Evolutionary conservation across 2,888 invertebrate genomes (phyloP).

Genomic region (Scaptomyza reducta): DNA sequence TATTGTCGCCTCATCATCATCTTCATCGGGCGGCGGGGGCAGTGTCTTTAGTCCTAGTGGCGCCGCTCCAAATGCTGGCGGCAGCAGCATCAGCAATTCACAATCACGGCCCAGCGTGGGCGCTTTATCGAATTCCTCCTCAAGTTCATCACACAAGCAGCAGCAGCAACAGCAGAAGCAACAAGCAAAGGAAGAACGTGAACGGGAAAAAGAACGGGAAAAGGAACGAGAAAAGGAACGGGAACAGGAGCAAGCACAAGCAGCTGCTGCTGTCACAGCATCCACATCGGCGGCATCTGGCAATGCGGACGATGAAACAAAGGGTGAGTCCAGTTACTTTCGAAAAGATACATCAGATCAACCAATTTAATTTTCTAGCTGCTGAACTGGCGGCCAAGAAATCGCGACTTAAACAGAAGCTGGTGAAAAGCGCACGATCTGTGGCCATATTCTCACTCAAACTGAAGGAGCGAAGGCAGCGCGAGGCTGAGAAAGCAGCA

Average conservation of each 20-base stretch:
- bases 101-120: slow-evolving; percentile 80
- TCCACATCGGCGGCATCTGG: slow-evolving; percentile 51
- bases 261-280: slow-evolving; percentile 34
- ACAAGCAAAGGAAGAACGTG: slow-evolving; percentile 37
- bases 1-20: slow-evolving; percentile 73
- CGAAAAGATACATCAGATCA: neutral
- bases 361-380: slow-evolving; percentile 60
- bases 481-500: slow-evolving; percentile 90
- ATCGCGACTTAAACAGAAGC: slow-evolving; percentile 89
- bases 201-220: slow-evolving; percentile 33
- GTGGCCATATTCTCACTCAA: slow-evolving; percentile 94
- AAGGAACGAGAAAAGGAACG: slow-evolving; percentile 29
- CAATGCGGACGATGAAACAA: slow-evolving; percentile 86
- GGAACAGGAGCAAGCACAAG: slow-evolving; percentile 31
- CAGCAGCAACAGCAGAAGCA: slow-evolving; percentile 58
- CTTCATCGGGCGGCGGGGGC: slow-evolving; percentile 76
- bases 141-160: slow-evolving; percentile 77
- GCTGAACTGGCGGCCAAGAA: slow-evolving; percentile 88
- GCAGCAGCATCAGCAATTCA: slow-evolving; percentile 57
- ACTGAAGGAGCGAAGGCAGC: slow-evolving; percentile 90
- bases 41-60: slow-evolving; percentile 72
- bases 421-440: slow-evolving; percentile 93
- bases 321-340: slow-evolving; percentile 83
- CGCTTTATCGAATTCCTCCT: slow-evolving; percentile 80
- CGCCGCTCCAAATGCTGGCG: slow-evolving; percentile 42